Base-by-base conservation (phyloP, 2,113 vertebrate genomes). In the Butorides virescens region DNA sequence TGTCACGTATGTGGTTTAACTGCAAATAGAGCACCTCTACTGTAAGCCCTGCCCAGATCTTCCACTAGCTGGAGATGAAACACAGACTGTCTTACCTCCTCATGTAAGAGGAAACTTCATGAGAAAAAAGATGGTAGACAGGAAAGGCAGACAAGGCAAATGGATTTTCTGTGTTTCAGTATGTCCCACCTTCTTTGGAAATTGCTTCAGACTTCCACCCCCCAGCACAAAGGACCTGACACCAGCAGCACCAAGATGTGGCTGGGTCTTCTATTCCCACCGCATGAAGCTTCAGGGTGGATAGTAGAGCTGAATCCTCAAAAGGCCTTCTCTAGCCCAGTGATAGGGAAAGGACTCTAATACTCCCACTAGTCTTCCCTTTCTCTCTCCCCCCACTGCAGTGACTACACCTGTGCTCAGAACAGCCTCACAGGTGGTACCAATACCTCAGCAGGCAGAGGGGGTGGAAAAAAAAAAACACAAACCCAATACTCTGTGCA, bases 41-140 rank as follows among this genome's bases (percentile, higher is more conserved):
- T 2, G 1, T 27, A 11, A 87, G n/a, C 52, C 77, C 70, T 72
- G 36, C 73, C 77, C 62, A 68, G 39, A 85, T 20, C 77, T 65
- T 61, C 66, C 68, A 46, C 42, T 36, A 65, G 44, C 73, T 42
- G 21, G n/a, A 75, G 36, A 82, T 56, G 49, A 91, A 87, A 68
- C 53, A 27, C 2, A 2, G 49, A 19, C 47, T 1, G 1, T 63
- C 61, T 56, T 4, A 36, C 39, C 37, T 72, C 30, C 44, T 63
- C 62, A 75, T 17, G 9, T 0, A 3, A 59, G 22, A 29, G 22
- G 25, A 44, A 66, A 39, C 36, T 37, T 73, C 4, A 0, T 4
- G 11, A 78, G 52, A 66, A 52, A 63, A 30, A 92, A 63, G 11
- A 22, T 15, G 15, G 29, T 8, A 44, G 42, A 22, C 8, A 9